Percentiles rank a stretch among this genome's conserved stretches.
Evolutionary conservation across 2,113 vertebrate genomes (phyloP).

Genomic region (Pavo muticus): DNA sequence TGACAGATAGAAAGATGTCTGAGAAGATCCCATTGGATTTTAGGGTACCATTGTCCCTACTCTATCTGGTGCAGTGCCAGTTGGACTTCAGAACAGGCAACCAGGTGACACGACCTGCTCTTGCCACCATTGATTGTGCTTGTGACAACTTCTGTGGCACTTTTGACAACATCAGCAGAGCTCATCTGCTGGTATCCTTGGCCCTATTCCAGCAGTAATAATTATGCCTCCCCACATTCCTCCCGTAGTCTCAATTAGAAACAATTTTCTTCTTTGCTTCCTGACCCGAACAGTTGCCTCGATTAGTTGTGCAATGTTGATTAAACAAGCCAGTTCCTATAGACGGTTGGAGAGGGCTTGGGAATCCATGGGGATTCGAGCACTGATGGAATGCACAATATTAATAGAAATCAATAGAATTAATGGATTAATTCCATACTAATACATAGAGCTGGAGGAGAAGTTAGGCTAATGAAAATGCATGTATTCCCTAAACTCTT

Average conservation of each 20-base stretch:
- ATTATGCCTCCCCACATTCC: slow-evolving; percentile 21
- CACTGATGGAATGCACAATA: slow-evolving; percentile 16
- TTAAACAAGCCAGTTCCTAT: slow-evolving; percentile 59
- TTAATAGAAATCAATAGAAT: slow-evolving; percentile 70
- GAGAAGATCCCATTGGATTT: not conserved
- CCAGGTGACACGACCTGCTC: not conserved
- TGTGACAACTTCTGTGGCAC: not conserved
- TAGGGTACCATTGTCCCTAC: not conserved
- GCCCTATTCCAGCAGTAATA: not conserved
- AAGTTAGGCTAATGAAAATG: slow-evolving; percentile 69
- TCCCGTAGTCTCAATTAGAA: slow-evolving; percentile 5
- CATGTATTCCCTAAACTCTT: slow-evolving; percentile 62
- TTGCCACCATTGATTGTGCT: not conserved
- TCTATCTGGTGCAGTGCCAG: not conserved
- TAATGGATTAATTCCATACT: slow-evolving; percentile 70
- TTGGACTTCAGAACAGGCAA: not conserved
- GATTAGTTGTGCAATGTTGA: slow-evolving; percentile 42
- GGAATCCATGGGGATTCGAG: not conserved
- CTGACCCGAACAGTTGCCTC: slow-evolving; percentile 37
- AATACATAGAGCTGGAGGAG: slow-evolving; percentile 39
- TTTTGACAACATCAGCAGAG: not conserved
- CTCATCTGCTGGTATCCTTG: not conserved
- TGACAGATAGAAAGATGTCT: not conserved
- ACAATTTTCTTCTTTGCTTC: slow-evolving; percentile 43
- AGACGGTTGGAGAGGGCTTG: not conserved